A percentile compares a stretch with the other conserved stretches of the same genome.
These are phyloP conservation scores for Rhimphoctona megacephalus DNA, from an alignment of 2,888 invertebrate genomes.

Conservation along the genomic window DNA sequence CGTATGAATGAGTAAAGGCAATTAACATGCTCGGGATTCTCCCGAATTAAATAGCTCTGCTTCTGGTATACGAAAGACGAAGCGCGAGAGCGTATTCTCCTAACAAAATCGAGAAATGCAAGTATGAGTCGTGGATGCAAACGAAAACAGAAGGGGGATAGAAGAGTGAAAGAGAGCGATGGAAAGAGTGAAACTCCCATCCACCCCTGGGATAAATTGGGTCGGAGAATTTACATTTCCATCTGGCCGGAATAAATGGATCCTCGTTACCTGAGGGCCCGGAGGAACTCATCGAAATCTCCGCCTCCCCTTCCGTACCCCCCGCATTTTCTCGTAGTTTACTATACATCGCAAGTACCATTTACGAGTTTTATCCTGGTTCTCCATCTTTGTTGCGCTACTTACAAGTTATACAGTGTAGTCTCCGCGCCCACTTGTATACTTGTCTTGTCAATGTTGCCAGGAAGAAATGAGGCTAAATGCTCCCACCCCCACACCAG, in stretches of 20 bases:
- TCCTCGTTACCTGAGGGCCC: constrained; percentile 79
- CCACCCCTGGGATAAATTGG: constrained; percentile 79
- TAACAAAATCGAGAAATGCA: constrained; percentile 53
- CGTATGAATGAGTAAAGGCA: constrained; percentile 78
- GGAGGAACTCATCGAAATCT: constrained; percentile 50
- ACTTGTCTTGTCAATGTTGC: constrained; percentile 41
- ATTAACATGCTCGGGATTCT: constrained; percentile 78
- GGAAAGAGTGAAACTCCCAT: constrained; percentile 48
- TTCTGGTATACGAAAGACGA: constrained; percentile 21
- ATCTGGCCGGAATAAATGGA: constrained; percentile 82
- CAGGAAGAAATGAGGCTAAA: constrained; percentile 21
- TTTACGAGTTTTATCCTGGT: constrained; percentile 37
- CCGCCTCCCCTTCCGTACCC: constrained; percentile 24
- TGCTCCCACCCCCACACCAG: not conserved
- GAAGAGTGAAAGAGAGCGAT: constrained; percentile 23
- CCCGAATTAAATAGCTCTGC: constrained; percentile 78
- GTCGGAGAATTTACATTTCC: constrained; percentile 81
- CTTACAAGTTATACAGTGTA: constrained; percentile 19
- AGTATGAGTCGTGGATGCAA: constrained; percentile 31
- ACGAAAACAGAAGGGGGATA: not conserved
- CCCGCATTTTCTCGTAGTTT: not conserved
- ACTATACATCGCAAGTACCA: not conserved
- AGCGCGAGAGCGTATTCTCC: constrained; percentile 15
- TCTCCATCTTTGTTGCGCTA: constrained; percentile 48
- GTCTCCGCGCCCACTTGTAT: not conserved